Conservation (phyloP, 2,113 vertebrate species). For the Spilogale gracilis region DNA sequence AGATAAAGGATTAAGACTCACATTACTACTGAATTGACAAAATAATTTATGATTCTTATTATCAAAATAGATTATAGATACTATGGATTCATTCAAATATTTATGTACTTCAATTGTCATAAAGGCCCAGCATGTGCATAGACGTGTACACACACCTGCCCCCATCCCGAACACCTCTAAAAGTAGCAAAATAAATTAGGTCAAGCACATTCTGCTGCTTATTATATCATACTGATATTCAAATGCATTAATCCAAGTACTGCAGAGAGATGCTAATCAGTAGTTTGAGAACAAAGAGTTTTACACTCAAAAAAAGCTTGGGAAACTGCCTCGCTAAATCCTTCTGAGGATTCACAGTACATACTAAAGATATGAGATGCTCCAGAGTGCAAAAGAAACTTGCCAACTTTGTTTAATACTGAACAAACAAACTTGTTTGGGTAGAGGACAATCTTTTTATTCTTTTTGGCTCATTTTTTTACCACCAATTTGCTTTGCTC, state of each 20-base stretch:
- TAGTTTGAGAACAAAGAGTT: conserved; percentile 49
- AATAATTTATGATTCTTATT: conserved; percentile 2
- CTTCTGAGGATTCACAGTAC: neutral
- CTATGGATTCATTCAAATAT: conserved; percentile 25
- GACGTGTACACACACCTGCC: neutral
- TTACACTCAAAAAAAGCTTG: neutral
- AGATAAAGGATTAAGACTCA: conserved; percentile 2
- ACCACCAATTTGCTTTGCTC: conserved; percentile 16
- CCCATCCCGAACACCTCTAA: neutral
- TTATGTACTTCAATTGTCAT: conserved; percentile 18
- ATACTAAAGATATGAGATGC: neutral
- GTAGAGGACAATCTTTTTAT: neutral
- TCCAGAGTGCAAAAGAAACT: conserved; percentile 11
- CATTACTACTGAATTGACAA: conserved; percentile 8
- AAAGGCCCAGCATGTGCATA: neutral
- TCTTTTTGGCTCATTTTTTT: neutral
- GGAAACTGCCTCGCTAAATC: conserved; percentile 38
- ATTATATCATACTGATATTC: conserved; percentile 13
- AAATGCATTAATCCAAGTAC: conserved; percentile 22
- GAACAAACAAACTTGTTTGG: conserved; percentile 32
- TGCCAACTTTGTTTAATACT: conserved; percentile 15
- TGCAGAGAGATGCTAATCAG: conserved; percentile 13
- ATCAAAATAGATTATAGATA: conserved; percentile 42
- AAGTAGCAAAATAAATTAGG: conserved; percentile 24
- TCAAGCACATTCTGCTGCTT: neutral